These are phyloP conservation scores for Pemphredon lugubris DNA, from an alignment of 2,888 invertebrate species.

Conservation along the genomic window DNA sequence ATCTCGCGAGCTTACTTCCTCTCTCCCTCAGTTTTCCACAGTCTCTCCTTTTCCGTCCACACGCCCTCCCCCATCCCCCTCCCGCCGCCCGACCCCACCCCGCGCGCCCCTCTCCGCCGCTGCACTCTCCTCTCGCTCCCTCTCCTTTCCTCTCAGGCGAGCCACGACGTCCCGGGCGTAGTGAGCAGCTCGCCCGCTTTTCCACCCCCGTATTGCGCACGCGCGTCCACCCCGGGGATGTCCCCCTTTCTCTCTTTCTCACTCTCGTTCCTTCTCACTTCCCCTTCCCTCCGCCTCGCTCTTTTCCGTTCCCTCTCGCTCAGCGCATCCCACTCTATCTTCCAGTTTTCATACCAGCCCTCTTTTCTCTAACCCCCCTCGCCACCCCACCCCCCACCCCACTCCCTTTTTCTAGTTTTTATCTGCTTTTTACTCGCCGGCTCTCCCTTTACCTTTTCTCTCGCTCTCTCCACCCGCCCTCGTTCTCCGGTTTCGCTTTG, in stretches of 20 bases:
- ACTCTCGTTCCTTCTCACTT: neutral
- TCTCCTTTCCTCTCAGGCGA: conserved; percentile 28
- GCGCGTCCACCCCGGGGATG: conserved; percentile 61
- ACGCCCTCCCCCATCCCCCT: no score
- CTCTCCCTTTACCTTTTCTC: conserved; percentile 5
- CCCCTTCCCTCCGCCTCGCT: neutral
- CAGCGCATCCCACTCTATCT: conserved; percentile 2
- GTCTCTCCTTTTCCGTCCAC: no score
- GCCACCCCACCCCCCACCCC: neutral
- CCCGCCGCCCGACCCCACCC: no score
- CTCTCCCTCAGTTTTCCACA: no score
- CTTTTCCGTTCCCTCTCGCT: conserved; percentile 12
- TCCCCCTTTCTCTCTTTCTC: neutral
- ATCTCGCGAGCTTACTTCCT: no score
- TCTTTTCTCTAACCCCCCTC: no score
- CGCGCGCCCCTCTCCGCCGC: no score
- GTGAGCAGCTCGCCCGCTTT: conserved; percentile 78
- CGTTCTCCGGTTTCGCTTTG: neutral
- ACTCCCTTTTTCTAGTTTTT: neutral
- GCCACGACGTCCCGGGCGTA: conserved; percentile 78
- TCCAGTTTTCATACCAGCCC: neutral
- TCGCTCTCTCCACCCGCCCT: neutral
- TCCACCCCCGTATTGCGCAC: conserved; percentile 77
- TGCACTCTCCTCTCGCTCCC: conserved; percentile 33
- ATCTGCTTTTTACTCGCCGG: conserved; percentile 12